phyloP scores from a whole-genome alignment of 2,888 invertebrate genomes.

The Orthosia incerta region DNA sequence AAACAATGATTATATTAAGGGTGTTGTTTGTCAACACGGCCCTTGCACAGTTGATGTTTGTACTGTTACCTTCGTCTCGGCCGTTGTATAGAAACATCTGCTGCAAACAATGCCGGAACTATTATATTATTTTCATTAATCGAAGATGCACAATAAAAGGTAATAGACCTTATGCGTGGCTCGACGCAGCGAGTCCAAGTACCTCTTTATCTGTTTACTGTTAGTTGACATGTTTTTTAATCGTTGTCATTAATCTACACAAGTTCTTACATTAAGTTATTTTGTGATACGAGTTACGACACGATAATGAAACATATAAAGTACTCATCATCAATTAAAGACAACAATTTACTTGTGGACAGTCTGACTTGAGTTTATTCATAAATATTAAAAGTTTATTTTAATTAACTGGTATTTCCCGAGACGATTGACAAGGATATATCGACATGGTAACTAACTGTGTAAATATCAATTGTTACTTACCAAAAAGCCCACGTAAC shows the following conservation, averaged over 20 bases:
- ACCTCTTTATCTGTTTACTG: constrained; percentile 39
- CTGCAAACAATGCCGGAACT: constrained; percentile 57
- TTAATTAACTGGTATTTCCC: constrained; percentile 38
- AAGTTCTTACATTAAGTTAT: constrained; percentile 44
- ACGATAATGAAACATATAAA: constrained; percentile 29
- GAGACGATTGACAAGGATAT: constrained; percentile 12
- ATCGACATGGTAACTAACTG: constrained; percentile 11
- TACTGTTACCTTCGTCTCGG: constrained; percentile 59
- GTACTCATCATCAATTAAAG: constrained; percentile 26
- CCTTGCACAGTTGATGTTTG: constrained; percentile 76
- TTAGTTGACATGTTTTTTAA: constrained; percentile 44
- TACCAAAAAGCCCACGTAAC: neutral
- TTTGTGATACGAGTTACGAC: constrained; percentile 37
- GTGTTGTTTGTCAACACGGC: constrained; percentile 85
- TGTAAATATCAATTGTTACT: constrained; percentile 23
- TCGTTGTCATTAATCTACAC: constrained; percentile 52
- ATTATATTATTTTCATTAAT: constrained; percentile 58
- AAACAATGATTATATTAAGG: constrained; percentile 85
- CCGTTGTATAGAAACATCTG: constrained; percentile 58
- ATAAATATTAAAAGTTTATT: constrained; percentile 11
- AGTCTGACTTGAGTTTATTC: constrained; percentile 13
- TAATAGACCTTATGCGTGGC: constrained; percentile 15
- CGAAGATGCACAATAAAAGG: constrained; percentile 27
- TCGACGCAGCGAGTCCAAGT: constrained; percentile 1
- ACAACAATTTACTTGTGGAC: constrained; percentile 12